Evolutionary conservation across 2,797 vertebrate species (phyloP).

Genomic region (Urosaurus nigricauda): DNA sequence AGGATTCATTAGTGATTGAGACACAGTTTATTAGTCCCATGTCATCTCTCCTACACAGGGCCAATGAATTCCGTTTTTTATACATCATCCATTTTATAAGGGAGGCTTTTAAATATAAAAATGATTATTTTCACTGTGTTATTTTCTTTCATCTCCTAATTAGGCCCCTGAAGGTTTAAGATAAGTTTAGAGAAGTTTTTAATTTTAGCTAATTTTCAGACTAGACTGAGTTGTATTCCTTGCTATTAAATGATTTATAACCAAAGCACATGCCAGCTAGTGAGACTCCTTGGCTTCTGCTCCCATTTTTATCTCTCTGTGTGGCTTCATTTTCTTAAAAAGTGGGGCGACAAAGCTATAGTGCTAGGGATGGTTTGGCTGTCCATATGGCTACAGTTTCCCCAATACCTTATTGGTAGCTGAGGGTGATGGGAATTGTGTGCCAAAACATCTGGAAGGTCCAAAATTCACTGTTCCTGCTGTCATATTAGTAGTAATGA

Average conservation of each 20-base stretch:
- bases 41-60: constrained; percentile 49
- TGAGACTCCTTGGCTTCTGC: neutral
- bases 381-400: too few relatives aligned
- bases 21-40: constrained; percentile 66
- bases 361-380: too few relatives aligned
- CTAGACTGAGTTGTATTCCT: constrained; percentile 34
- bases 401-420: too few relatives aligned
- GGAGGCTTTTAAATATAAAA: constrained; percentile 55
- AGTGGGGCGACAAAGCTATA: neutral
- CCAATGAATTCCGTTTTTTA: constrained; percentile 59
- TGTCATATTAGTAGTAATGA: too few relatives aligned
- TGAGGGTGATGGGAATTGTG: too few relatives aligned
- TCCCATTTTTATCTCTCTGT: neutral
- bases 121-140: constrained; percentile 52
- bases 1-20: constrained; percentile 66
- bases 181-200: constrained; percentile 35
- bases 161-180: constrained; percentile 63
- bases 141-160: constrained; percentile 64
- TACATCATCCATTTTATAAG: constrained; percentile 67
- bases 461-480: too few relatives aligned
- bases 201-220: constrained; percentile 53
- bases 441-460: too few relatives aligned
- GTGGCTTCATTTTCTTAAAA: neutral
- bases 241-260: rapidly evolving
- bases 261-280: neutral